Conservation (phyloP, 2,888 invertebrate species). For the Drosophila setosimentum region DNA sequence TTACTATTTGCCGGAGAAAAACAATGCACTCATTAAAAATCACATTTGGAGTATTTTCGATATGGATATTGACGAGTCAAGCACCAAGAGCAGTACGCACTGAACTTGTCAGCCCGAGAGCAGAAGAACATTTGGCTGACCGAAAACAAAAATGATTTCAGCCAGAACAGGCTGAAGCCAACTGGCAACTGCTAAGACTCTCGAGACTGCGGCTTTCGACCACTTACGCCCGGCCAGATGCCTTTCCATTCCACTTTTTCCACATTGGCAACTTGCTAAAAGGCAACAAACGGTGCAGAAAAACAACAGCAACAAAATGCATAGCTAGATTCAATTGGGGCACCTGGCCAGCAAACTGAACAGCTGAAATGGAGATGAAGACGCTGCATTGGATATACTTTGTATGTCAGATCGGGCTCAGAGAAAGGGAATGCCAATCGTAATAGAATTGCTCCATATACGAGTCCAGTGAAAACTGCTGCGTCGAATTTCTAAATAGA, state of each 20-base stretch:
- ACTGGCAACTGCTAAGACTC: constrained; percentile 3
- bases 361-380: constrained; percentile 24
- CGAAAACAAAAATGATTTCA: constrained; percentile 21
- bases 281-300: constrained; percentile 63
- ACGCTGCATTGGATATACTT: constrained; percentile 15
- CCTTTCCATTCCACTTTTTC: constrained; percentile 78
- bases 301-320: constrained; percentile 19
- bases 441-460: constrained; percentile 3
- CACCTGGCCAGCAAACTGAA: constrained; percentile 32
- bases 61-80: neutral
- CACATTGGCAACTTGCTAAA: constrained; percentile 58
- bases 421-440: constrained; percentile 39
- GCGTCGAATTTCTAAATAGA: neutral
- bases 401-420: constrained; percentile 3
- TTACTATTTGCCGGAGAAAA: neutral
- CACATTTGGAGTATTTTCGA: neutral
- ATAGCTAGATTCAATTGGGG: constrained; percentile 50
- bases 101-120: constrained; percentile 72
- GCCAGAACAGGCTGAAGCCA: constrained; percentile 31
- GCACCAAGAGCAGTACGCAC: constrained; percentile 9
- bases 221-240: constrained; percentile 44
- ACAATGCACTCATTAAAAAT: neutral
- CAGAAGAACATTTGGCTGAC: constrained; percentile 72
- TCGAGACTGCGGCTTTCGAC: constrained; percentile 6
- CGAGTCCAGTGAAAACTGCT: neutral